Base-by-base conservation (phyloP, 2,113 vertebrate genomes). In the Lathamus discolor region DNA sequence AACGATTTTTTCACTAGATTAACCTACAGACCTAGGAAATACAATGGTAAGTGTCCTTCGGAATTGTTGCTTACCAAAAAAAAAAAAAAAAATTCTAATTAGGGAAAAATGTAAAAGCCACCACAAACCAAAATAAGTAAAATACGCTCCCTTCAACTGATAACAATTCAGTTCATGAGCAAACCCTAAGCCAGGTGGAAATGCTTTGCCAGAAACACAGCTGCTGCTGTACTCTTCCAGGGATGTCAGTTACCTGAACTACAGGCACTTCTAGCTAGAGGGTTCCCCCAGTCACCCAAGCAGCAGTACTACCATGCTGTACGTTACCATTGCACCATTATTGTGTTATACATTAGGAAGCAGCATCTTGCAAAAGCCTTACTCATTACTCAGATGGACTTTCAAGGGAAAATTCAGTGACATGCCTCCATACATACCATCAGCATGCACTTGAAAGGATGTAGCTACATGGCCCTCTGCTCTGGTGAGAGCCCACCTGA, bases 361-460 rank as follows among this genome's bases (percentile, higher is more conserved):
- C 17, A 68, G 22, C 10, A 11, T 3, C 31, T 49, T 37, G 8
- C 3, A 83, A 80, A 43, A 86, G 4, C 6, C 31, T 91, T 13
- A 17, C 14, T 33, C 12, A 7, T 91, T 13, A 17, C 12, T 39
- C 18, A 12, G 6, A 1, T 19, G 23, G 16, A 25, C 2, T 77
- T 74, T 11, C 9, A 46, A 72, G 4, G 4, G n/a, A 41, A 88
- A n/a, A 3, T 6, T 51, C 11, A 24, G 37, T 9, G 25, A 19
- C 20, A 63, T 33, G 48, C 11, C 31, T 61, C 63, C 28, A 22
- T 3, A 7, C 2, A 3, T 3, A 27, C 3, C 1, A 1, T 10
- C 11, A 55, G 9, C 20, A 7, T 1, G 15, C 8, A 1, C 2
- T 13, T 17, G 17, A 8, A 80, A 52, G 14, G 33, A 37, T 5